Conservation (phyloP, 2,797 vertebrate species). For the Hipposideros larvatus region DNA sequence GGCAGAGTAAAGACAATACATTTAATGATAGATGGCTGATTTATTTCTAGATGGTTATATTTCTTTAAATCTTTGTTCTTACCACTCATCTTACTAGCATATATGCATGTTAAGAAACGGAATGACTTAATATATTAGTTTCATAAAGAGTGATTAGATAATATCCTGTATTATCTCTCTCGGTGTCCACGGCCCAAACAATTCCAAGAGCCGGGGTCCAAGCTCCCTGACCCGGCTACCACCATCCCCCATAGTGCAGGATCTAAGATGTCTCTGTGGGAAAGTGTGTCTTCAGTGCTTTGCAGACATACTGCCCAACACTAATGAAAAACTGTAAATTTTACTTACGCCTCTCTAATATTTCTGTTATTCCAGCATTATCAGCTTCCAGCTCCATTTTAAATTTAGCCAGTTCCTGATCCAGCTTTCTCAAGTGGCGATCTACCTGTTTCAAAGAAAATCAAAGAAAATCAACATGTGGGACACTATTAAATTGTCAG, state of each 20-base stretch:
- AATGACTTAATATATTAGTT: conserved; percentile 2
- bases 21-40: background rate
- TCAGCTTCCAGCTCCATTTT: conserved; percentile 99
- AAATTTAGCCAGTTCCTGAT: conserved; percentile 99
- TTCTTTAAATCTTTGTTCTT: conserved; percentile 47
- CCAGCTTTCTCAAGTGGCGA: conserved; percentile 97
- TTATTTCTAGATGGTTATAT: background rate
- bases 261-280: background rate
- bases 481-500: conserved; percentile 67
- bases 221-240: background rate
- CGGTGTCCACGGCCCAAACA: background rate
- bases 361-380: conserved; percentile 99
- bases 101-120: background rate
- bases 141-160: conserved; percentile 12
- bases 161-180: background rate
- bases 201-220: background rate
- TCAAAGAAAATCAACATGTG: conserved; percentile 77
- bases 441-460: conserved; percentile 93
- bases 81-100: background rate
- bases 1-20: background rate
- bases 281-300: background rate
- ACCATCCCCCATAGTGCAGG: background rate
- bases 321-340: conserved; percentile 69
- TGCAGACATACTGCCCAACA: conserved; percentile 32
- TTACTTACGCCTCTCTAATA: conserved; percentile 97